Evolutionary conservation across 2,113 vertebrate species (phyloP).

Genomic region (Corythaeola cristata): DNA sequence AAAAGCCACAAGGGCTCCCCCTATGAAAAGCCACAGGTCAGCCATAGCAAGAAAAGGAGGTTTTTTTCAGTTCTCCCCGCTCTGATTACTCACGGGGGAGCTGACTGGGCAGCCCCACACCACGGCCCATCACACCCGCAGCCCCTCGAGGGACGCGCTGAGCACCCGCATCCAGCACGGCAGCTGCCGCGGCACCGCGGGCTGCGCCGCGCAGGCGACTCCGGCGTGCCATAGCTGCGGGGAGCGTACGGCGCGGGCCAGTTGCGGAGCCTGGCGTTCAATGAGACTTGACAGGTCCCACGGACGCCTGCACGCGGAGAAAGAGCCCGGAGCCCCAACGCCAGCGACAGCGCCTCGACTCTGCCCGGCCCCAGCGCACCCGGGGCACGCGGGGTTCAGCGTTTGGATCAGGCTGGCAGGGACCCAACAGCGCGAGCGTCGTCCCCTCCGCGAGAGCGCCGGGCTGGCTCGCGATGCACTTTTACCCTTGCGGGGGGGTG

Average conservation of each 20-base stretch:
- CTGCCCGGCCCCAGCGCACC: not conserved
- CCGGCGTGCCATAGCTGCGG: accelerated
- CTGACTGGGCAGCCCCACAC: not conserved
- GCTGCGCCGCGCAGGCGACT: not conserved
- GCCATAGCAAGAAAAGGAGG: not conserved
- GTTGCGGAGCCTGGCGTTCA: accelerated
- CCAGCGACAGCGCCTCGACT: not conserved
- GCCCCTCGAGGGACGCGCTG: accelerated
- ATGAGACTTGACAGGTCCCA: not conserved
- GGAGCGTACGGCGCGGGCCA: not conserved
- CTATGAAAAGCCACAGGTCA: not conserved
- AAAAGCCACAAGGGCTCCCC: not conserved
- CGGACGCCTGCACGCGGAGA: accelerated
- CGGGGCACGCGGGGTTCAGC: not conserved
- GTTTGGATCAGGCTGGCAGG: conserved; percentile 27
- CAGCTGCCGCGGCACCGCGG: accelerated
- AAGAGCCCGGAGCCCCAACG: not conserved
- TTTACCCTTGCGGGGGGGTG: not conserved
- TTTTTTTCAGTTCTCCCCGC: not conserved
- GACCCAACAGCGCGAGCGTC: not conserved
- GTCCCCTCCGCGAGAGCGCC: accelerated
- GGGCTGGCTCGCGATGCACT: not conserved
- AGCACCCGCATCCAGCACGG: accelerated
- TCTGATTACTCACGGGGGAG: not conserved
- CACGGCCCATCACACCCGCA: not conserved